These are phyloP conservation scores for Drosophila watanabei DNA, from an alignment of 1,140 invertebrate genomes.

Conservation along the genomic window DNA sequence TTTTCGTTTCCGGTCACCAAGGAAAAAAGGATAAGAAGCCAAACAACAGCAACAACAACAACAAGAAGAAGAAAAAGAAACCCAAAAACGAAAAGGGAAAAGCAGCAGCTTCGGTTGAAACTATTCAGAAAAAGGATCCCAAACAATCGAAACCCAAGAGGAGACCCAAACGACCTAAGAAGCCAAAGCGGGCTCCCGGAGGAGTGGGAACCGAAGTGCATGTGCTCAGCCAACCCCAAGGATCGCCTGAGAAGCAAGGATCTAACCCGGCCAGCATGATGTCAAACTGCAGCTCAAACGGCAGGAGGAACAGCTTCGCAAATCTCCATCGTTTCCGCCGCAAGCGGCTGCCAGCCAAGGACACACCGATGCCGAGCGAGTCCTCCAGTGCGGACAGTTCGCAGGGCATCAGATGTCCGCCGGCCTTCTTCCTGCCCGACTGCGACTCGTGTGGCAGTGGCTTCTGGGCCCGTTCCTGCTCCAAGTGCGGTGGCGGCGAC, in stretches of 20 bases:
- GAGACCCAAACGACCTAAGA: no score
- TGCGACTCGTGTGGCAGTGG: neutral
- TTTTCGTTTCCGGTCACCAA: slow-evolving; percentile 24
- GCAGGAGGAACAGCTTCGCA: neutral
- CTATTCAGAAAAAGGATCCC: neutral
- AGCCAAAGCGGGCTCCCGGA: no score
- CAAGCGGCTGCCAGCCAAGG: neutral
- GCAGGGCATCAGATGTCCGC: no score
- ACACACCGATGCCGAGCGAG: neutral
- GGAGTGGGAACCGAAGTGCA: neutral
- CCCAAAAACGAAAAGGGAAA: neutral
- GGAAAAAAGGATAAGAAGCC: neutral
- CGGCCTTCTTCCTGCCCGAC: slow-evolving; percentile 35
- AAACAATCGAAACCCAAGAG: neutral
- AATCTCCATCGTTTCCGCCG: neutral
- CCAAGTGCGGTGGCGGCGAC: slow-evolving; percentile 8
- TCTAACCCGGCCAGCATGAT: no score
- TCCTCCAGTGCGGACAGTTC: neutral
- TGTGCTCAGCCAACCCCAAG: no score
- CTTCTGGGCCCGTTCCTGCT: slow-evolving; percentile 14
- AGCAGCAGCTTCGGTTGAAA: neutral
- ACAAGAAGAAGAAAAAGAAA: neutral
- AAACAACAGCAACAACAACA: no score
- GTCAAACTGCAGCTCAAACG: neutral
- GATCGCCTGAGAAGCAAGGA: neutral